These are phyloP conservation scores for Sternotherus odoratus DNA, from an alignment of 2,797 vertebrate species.

Conservation along the genomic window DNA sequence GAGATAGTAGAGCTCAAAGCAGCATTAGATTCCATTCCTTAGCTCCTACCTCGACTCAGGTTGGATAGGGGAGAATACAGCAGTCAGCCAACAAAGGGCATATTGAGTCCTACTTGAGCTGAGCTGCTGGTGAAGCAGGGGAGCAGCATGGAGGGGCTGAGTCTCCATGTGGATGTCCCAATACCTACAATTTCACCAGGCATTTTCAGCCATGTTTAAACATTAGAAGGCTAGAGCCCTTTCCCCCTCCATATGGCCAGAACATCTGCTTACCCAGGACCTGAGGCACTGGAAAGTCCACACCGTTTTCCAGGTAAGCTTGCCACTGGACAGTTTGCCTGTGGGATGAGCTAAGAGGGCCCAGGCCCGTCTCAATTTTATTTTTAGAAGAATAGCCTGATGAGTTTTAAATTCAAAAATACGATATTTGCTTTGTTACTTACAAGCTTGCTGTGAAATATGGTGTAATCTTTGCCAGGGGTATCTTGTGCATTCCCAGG, in stretches of 20 bases:
- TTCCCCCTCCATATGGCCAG: background rate
- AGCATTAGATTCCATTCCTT: background rate
- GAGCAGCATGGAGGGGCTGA: background rate
- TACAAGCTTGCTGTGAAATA: constrained; percentile 74
- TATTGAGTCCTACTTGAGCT: rapidly evolving
- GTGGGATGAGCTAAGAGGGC: background rate
- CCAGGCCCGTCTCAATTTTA: constrained; percentile 59
- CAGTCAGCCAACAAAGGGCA: background rate
- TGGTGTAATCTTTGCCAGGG: constrained; percentile 81
- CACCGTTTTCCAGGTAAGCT: background rate
- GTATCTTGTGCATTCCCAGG: constrained; percentile 80
- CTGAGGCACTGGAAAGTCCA: background rate
- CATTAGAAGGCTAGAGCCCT: background rate
- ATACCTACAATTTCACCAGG: background rate
- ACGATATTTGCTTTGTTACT: constrained; percentile 80
- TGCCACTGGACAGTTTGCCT: background rate
- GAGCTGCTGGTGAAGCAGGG: background rate
- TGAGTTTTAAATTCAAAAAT: constrained; percentile 60
- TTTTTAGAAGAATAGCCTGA: constrained; percentile 54
- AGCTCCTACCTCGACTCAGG: rapidly evolving
- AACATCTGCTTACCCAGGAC: background rate
- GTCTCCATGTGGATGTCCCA: background rate
- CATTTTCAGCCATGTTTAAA: background rate
- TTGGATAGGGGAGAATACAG: rapidly evolving
- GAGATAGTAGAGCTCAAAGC: rapidly evolving